phyloP scores from a whole-genome alignment of 1,140 invertebrate genomes.

The Camponotus floridanus region DNA sequence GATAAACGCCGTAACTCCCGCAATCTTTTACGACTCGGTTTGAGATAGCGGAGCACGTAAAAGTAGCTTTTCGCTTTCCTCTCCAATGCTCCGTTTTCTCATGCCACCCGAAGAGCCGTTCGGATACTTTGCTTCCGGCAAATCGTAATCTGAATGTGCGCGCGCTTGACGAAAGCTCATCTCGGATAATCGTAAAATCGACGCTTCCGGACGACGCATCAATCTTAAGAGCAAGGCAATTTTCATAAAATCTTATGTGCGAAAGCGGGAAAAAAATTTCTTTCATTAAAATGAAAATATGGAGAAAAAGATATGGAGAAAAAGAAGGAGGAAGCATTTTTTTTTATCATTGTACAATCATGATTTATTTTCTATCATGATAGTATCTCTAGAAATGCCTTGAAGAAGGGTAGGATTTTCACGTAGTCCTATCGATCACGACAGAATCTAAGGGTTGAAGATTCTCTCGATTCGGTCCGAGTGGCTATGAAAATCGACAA shows the following conservation, averaged over 20 bases:
- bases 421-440: background rate
- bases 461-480: slow-evolving; percentile 18
- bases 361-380: background rate
- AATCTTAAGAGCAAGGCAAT: slow-evolving; percentile 60
- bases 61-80: slow-evolving; percentile 47
- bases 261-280: background rate
- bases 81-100: background rate
- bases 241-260: slow-evolving; percentile 57
- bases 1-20: slow-evolving; percentile 69
- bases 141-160: slow-evolving; percentile 63
- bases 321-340: background rate
- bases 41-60: slow-evolving; percentile 61
- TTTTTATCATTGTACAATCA: background rate
- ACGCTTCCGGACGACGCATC: slow-evolving; percentile 36
- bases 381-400: background rate
- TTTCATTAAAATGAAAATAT: background rate
- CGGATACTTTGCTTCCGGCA: slow-evolving; percentile 53
- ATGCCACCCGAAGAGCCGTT: background rate
- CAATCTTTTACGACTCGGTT: slow-evolving; percentile 66
- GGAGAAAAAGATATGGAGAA: background rate
- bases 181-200: slow-evolving; percentile 59
- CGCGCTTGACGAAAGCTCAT: slow-evolving; percentile 50
- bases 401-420: background rate
- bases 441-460: background rate
- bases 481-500: slow-evolving; percentile 51